Conservation (phyloP, 2,113 vertebrate genomes). For the Hylia prasina region DNA sequence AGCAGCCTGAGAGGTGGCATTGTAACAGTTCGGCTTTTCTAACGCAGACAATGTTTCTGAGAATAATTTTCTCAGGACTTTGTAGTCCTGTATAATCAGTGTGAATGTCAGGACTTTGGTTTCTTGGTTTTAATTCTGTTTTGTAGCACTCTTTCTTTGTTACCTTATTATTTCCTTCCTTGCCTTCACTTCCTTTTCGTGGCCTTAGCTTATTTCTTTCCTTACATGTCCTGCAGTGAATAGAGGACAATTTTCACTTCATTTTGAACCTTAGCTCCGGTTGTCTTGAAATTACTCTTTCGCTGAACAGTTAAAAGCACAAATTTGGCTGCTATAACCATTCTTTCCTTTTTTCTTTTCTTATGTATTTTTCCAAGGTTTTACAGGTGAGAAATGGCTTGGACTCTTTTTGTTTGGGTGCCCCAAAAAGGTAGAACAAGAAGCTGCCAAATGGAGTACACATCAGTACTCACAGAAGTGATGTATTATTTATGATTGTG, state of each 20-base stretch:
- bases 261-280: not conserved
- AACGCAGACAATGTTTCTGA: not conserved
- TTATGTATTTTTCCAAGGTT: not conserved
- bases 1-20: not conserved
- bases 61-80: not conserved
- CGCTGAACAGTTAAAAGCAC: not conserved
- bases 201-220: not conserved
- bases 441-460: not conserved
- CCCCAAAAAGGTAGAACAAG: not conserved
- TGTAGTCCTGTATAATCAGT: not conserved
- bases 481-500: not conserved
- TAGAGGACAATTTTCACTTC: not conserved
- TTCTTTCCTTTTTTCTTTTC: not conserved
- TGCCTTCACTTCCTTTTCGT: conserved; percentile 2
- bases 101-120: not conserved
- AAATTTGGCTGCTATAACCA: not conserved
- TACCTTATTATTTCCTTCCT: not conserved
- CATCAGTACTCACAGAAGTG: not conserved
- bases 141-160: not conserved
- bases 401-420: not conserved
- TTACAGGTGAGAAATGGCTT: not conserved
- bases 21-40: not conserved
- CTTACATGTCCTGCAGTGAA: not conserved
- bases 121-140: not conserved
- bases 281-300: not conserved